A percentile compares a stretch with the other conserved stretches of the same genome.
Conservation (phyloP, 2,797 vertebrate species). For the Anableps anableps region DNA sequence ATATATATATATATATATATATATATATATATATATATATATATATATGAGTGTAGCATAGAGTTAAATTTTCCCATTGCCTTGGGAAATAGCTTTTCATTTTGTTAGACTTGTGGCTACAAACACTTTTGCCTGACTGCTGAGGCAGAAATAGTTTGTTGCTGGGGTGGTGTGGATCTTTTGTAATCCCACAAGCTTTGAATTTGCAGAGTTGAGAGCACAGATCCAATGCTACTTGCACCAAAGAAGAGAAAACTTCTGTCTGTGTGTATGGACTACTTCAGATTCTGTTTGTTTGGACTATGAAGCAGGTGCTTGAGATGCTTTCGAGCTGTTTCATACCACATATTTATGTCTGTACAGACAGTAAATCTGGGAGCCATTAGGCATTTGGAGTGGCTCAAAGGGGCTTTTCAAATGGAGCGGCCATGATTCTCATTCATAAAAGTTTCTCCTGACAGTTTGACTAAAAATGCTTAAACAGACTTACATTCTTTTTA, state of each 20-base stretch:
- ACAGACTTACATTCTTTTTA: neutral
- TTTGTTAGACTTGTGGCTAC: conserved; percentile 15
- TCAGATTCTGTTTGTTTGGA: neutral
- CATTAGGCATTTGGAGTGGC: neutral
- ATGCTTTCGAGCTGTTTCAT: neutral
- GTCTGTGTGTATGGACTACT: neutral
- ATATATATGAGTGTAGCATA: too few relatives aligned
- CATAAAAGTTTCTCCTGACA: neutral
- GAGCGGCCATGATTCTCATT: neutral
- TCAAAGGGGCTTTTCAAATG: neutral
- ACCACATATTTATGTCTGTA: neutral
- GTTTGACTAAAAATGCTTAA: neutral
- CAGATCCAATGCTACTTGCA: conserved; percentile 6
- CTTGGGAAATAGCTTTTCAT: conserved; percentile 15
- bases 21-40: too few relatives aligned
- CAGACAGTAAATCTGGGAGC: conserved; percentile 2
- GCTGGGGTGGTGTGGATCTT: conserved; percentile 22
- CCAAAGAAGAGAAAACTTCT: neutral
- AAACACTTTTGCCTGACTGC: conserved; percentile 11
- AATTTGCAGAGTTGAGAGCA: conserved; percentile 20
- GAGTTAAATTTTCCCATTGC: conserved; percentile 2
- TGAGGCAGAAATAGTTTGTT: conserved; percentile 31
- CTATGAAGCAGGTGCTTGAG: neutral
- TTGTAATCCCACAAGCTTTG: conserved; percentile 35
- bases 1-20: too few relatives aligned